phyloP scores from a whole-genome alignment of 2,113 vertebrate species.

The Crotalus tigris region DNA sequence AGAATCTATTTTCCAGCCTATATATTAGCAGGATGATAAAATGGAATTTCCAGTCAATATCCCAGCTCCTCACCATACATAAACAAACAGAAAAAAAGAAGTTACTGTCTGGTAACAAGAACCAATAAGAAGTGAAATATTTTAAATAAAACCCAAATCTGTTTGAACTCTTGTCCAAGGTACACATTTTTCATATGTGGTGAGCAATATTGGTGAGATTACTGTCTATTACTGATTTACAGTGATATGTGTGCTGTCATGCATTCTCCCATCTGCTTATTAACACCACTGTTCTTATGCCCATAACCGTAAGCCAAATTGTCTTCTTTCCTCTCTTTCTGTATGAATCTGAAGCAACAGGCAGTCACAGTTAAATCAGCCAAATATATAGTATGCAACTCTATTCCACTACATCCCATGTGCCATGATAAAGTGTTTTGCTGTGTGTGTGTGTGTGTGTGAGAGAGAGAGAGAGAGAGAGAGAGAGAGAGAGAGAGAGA shows the following conservation, averaged over 20 bases:
- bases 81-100: not conserved
- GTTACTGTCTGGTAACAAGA: not conserved
- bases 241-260: not conserved
- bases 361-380: not conserved
- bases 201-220: not conserved
- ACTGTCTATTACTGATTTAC: not conserved
- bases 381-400: slow-evolving; percentile 25
- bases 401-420: slow-evolving; percentile 25
- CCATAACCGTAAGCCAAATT: not conserved
- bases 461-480: too few species aligned
- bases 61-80: not conserved
- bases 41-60: accelerated
- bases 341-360: not conserved
- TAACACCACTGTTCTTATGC: not conserved
- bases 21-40: not conserved
- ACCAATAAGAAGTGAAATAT: not conserved
- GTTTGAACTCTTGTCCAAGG: not conserved
- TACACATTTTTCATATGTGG: not conserved
- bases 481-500: not conserved
- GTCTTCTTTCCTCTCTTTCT: not conserved
- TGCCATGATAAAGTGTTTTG: not conserved
- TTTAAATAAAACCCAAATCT: not conserved
- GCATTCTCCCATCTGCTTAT: not conserved
- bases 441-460: too few species aligned
- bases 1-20: not conserved